Percentiles rank a stretch among this genome's conserved stretches.
These are phyloP conservation scores for Rhinella marina DNA, from an alignment of 2,797 vertebrate genomes.

Conservation along the genomic window DNA sequence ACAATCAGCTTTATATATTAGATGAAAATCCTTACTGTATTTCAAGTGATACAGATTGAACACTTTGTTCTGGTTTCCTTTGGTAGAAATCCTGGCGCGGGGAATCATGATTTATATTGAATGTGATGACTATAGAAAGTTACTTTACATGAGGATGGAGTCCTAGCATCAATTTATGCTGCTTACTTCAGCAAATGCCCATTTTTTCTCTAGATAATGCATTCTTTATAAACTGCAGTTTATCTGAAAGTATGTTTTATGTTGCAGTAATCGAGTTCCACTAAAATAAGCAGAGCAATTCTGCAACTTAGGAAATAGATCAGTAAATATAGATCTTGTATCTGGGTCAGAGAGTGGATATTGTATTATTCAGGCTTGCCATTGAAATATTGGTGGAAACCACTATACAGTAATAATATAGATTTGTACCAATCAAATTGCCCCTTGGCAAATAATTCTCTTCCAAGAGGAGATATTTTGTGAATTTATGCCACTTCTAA, in stretches of 20 bases:
- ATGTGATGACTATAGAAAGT: slow-evolving; percentile 13
- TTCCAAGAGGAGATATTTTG: neutral
- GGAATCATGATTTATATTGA: slow-evolving; percentile 3
- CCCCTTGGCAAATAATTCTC: no score
- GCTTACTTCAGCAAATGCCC: slow-evolving; percentile 39
- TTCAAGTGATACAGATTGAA: neutral
- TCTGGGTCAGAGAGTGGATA: neutral
- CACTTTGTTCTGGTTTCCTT: neutral
- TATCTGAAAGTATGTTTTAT: slow-evolving; percentile 9
- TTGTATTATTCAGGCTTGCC: neutral
- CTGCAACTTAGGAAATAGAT: neutral
- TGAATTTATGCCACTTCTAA: no score
- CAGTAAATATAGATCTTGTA: neutral
- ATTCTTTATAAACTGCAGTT: slow-evolving; percentile 14
- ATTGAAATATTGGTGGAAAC: neutral
- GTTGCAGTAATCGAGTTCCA: neutral
- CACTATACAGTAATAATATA: neutral
- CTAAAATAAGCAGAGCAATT: neutral
- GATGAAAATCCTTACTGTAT: neutral
- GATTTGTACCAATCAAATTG: no score
- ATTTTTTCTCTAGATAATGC: slow-evolving; percentile 7
- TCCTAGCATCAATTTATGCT: slow-evolving; percentile 22
- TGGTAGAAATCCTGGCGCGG: neutral
- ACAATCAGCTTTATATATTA: no score
- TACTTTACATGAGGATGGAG: slow-evolving; percentile 54